These are phyloP conservation scores for Dolichomitus sp. DNA, from an alignment of 2,888 invertebrate genomes.

Conservation along the genomic window DNA sequence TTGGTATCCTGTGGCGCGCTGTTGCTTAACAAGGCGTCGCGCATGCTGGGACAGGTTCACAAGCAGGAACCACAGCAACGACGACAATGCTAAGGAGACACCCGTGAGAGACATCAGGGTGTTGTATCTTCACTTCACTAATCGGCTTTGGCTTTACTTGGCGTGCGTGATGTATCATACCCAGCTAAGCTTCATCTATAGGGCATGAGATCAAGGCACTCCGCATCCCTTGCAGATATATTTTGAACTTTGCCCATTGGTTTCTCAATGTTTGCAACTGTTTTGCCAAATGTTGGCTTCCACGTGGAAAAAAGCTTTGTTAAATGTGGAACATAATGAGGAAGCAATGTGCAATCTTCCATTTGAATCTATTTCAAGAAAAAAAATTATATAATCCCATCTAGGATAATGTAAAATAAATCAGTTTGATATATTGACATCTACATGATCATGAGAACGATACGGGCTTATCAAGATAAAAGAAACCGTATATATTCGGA, in stretches of 20 bases:
- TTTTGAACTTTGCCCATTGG: background rate
- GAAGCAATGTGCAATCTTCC: too few species aligned
- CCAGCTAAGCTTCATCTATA: background rate
- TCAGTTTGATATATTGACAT: too few species aligned
- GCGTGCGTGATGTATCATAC: background rate
- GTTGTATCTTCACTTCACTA: constrained; percentile 55
- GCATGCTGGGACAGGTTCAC: constrained; percentile 20
- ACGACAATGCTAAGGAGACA: constrained; percentile 55
- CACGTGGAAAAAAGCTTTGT: too few species aligned
- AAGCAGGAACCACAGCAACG: constrained; percentile 34
- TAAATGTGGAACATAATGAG: too few species aligned
- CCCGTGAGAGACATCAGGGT: constrained; percentile 49
- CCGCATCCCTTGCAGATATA: background rate
- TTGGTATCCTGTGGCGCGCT: background rate
- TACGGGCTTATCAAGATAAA: too few species aligned
- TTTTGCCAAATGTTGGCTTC: too few species aligned
- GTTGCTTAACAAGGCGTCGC: constrained; percentile 26
- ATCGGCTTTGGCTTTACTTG: constrained; percentile 52
- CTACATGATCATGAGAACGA: too few species aligned
- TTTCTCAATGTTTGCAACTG: too few species aligned
- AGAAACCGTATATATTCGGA: too few species aligned
- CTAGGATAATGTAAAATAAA: too few species aligned
- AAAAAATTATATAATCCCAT: too few species aligned
- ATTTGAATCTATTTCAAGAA: too few species aligned
- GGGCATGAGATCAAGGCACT: background rate